phyloP scores from a whole-genome alignment of 64 coral and sea anemone genomes.

The Stichodactyla helianthus region DNA sequence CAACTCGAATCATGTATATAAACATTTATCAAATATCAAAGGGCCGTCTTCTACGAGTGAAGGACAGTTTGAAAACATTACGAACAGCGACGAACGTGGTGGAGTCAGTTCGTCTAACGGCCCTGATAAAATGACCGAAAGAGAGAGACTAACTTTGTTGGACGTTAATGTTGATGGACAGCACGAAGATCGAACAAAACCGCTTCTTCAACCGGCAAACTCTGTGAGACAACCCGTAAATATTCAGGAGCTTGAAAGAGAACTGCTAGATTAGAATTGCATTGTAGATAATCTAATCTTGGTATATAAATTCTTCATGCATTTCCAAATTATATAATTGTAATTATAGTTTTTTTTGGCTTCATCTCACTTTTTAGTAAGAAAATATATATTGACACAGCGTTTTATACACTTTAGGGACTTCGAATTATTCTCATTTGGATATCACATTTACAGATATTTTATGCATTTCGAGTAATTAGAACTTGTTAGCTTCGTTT shows the following conservation, averaged over 20 bases:
- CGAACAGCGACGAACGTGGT: background rate
- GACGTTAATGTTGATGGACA: conserved; percentile 75
- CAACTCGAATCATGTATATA: conserved; percentile 21
- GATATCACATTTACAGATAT: background rate
- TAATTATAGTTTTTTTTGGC: background rate
- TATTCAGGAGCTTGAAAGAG: conserved; percentile 69
- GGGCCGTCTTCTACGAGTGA: background rate
- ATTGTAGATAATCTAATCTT: background rate
- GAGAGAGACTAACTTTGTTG: conserved; percentile 64
- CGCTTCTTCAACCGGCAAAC: conserved; percentile 53
- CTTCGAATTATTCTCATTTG: background rate
- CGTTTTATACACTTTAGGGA: background rate
- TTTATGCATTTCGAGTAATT: background rate
- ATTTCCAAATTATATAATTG: background rate
- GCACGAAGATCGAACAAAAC: conserved; percentile 59
- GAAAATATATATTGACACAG: background rate
- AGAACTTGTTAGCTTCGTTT: background rate
- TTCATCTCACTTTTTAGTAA: background rate
- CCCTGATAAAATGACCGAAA: background rate
- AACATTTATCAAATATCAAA: conserved; percentile 22
- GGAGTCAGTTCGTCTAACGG: background rate
- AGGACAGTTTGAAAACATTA: conserved; percentile 9
- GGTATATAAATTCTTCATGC: background rate
- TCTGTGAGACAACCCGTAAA: conserved; percentile 44
- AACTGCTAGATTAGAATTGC: conserved; percentile 34